Base-by-base conservation (phyloP, 2,888 invertebrate species). In the Seira ritae region DNA sequence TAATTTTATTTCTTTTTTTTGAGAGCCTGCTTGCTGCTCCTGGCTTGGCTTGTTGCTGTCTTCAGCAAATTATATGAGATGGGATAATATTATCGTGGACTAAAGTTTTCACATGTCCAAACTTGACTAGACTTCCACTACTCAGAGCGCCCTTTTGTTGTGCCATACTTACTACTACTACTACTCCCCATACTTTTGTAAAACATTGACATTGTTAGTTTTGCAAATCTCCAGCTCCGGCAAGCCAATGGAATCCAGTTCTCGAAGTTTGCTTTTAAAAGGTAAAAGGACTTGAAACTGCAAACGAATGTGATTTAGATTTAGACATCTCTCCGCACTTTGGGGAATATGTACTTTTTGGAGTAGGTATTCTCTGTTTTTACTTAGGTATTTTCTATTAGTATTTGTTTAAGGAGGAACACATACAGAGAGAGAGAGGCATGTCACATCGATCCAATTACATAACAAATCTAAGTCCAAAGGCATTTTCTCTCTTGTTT, bases 381-480 rank as follows among this genome's bases (percentile, higher is more conserved):
- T 46, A 60, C n/a, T 10, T 60, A n/a, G 60, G 60, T 60, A 20
- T 71, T n/a, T 20, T 60, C 55, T 71, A 71, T 24, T 23, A 17
- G 31, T 79, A 65, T 72, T 66, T 72, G 62, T 20, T 62, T 62
- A 62, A 62, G 50, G 70, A 69, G 31, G 31, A 31, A 31, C 31
- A 31, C 31, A n/a, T n/a, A 76, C 55, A 31, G 15, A 50, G 50
- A 50, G 50, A 62, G 62, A 78, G 71, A 66, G 55, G 23, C 55
- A 70, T 66, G 55, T 79, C 72, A 79, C 79, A 79, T 79, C 72
- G 79, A 79, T 79, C 66, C 72, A 66, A 71, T 66, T 78, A 78
- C 78, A 70, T 70, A 78, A 70, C 69, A 78, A 78, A 71, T 78
- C 71, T 71, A 65, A 71, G 55, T 69, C 69, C 66, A 71, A 42